These are phyloP conservation scores for Scartelaos histophorus DNA, from an alignment of 2,113 vertebrate genomes.

Conservation along the genomic window DNA sequence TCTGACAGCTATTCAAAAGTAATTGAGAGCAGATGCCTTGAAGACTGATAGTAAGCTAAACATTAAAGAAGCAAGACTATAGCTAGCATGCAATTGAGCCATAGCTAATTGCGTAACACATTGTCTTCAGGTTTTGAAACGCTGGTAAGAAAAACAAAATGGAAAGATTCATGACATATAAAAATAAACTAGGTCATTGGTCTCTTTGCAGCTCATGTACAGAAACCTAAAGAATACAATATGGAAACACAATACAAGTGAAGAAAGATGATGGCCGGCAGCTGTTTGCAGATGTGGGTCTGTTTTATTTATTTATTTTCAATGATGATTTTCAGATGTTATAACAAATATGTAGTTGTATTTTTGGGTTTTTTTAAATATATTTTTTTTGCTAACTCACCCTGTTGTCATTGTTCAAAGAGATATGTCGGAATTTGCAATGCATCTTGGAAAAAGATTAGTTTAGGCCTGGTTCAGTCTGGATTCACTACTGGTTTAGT, in stretches of 20 bases:
- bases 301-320: background rate
- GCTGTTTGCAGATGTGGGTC: background rate
- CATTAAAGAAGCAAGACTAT: constrained; percentile 49
- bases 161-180: constrained; percentile 10
- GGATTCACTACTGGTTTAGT: too few relatives aligned
- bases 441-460: too few relatives aligned
- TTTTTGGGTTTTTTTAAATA: too few relatives aligned
- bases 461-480: too few relatives aligned
- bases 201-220: background rate
- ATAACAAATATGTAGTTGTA: background rate
- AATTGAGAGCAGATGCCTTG: constrained; percentile 72
- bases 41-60: constrained; percentile 44
- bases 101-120: constrained; percentile 68
- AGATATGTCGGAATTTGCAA: too few relatives aligned
- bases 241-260: background rate
- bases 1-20: constrained; percentile 71
- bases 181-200: constrained; percentile 1
- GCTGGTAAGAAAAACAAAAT: background rate
- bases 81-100: constrained; percentile 48
- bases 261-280: background rate
- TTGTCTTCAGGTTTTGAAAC: constrained; percentile 36
- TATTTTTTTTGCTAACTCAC: too few relatives aligned
- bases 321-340: background rate
- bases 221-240: background rate
- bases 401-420: too few relatives aligned